Evolutionary conservation across 37 sponge, comb jelly and placozoan genomes (phyloP).

Genomic region (Lycopodina hypogea): DNA sequence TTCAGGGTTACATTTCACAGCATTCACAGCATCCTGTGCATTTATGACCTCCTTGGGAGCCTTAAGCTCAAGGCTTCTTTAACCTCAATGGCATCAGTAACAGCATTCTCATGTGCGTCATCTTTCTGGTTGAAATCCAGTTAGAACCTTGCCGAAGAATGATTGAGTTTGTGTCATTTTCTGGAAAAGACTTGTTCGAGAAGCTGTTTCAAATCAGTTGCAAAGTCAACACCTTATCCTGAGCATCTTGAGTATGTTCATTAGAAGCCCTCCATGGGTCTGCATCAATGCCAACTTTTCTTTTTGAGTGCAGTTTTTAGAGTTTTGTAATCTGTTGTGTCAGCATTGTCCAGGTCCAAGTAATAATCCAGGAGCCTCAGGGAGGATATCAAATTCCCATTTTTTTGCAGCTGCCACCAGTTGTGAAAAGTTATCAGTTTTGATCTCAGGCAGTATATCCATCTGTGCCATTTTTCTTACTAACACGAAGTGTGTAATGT

Average conservation of each 20-base stretch:
- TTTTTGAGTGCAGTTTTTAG: constrained; percentile 10
- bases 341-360: constrained; percentile 6
- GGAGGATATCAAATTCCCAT: constrained; percentile 8
- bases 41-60: not conserved
- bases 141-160: constrained; percentile 34
- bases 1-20: no score
- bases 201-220: constrained; percentile 2
- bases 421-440: not conserved
- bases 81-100: constrained; percentile 19
- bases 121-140: constrained; percentile 30
- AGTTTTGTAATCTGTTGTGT: not conserved
- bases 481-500: no score
- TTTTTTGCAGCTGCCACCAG: constrained; percentile 2
- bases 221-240: constrained; percentile 26
- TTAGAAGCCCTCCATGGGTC: constrained; percentile 25
- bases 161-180: constrained; percentile 7
- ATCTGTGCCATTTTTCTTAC: no score
- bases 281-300: not conserved
- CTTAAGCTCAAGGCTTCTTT: constrained; percentile 24
- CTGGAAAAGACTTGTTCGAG: constrained; percentile 28
- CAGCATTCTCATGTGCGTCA: constrained; percentile 8
- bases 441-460: no score
- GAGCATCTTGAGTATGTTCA: not conserved
- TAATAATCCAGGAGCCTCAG: constrained; percentile 30
- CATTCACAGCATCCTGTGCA: not conserved